Evolutionary conservation across 2,888 invertebrate species (phyloP).

Genomic region (Drosophila demipolita): DNA sequence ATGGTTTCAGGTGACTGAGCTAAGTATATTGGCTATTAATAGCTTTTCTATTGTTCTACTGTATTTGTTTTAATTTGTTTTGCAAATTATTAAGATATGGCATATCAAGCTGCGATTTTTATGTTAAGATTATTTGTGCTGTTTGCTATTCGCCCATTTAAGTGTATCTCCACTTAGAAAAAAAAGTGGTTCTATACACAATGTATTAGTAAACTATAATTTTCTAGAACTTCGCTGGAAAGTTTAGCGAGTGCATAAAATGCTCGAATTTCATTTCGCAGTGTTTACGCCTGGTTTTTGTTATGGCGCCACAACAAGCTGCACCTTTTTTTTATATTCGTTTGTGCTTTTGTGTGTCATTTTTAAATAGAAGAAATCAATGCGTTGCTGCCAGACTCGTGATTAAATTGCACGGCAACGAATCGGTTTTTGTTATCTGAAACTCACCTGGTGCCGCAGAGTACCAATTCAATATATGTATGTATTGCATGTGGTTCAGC

Average conservation of each 20-base stretch:
- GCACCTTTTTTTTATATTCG: background rate
- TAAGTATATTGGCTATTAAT: background rate
- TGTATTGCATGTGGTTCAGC: conserved; percentile 34
- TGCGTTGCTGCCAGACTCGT: conserved; percentile 40
- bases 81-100: background rate
- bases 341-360: background rate
- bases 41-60: background rate
- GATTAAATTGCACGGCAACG: conserved; percentile 50
- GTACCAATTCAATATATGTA: conserved; percentile 35
- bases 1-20: background rate
- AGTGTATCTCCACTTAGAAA: background rate
- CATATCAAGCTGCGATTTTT: background rate
- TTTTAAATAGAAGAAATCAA: background rate
- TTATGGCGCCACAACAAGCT: background rate
- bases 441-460: conserved; percentile 42
- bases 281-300: background rate
- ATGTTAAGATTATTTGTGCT: background rate
- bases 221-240: background rate
- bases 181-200: background rate
- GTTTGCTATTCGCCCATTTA: background rate
- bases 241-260: background rate
- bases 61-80: background rate
- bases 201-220: background rate
- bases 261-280: too few species aligned
- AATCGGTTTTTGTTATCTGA: conserved; percentile 38